Conservation (phyloP, 1,140 invertebrate genomes). For the Caenorhabditis brenneri region DNA sequence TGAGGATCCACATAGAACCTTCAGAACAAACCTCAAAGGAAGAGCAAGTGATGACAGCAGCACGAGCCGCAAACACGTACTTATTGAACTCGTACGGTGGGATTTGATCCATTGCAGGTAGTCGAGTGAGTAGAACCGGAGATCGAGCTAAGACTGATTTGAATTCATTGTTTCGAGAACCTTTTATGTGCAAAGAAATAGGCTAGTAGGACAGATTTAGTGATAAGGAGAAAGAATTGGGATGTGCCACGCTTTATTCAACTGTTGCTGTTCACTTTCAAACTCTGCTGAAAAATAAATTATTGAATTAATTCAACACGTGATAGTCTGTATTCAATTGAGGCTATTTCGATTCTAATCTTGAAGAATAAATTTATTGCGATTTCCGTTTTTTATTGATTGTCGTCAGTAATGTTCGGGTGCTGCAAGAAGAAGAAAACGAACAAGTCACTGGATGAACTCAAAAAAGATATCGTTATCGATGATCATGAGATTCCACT, state of each 20-base stretch:
- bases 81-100: constrained; percentile 38
- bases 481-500: constrained; percentile 95
- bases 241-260: not conserved
- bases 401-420: constrained; percentile 17
- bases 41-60: not conserved
- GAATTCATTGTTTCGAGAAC: not conserved
- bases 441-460: constrained; percentile 50
- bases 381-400: not conserved
- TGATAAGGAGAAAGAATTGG: not conserved
- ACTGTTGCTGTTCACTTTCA: too few species aligned
- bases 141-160: constrained; percentile 10
- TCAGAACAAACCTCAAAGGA: constrained; percentile 7
- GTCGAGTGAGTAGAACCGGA: constrained; percentile 34
- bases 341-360: too few species aligned
- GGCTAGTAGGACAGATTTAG: not conserved
- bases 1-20: too few species aligned
- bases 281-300: too few species aligned
- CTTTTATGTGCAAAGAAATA: not conserved
- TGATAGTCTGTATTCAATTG: too few species aligned
- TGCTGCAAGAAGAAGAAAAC: constrained; percentile 52
- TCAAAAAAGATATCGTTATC: constrained; percentile 63
- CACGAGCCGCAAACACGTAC: constrained; percentile 28
- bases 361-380: not conserved
- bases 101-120: constrained; percentile 40
- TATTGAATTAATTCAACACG: not conserved